Base-by-base conservation (phyloP, 2,888 invertebrate species). In the Megalurothrips usitatus region DNA sequence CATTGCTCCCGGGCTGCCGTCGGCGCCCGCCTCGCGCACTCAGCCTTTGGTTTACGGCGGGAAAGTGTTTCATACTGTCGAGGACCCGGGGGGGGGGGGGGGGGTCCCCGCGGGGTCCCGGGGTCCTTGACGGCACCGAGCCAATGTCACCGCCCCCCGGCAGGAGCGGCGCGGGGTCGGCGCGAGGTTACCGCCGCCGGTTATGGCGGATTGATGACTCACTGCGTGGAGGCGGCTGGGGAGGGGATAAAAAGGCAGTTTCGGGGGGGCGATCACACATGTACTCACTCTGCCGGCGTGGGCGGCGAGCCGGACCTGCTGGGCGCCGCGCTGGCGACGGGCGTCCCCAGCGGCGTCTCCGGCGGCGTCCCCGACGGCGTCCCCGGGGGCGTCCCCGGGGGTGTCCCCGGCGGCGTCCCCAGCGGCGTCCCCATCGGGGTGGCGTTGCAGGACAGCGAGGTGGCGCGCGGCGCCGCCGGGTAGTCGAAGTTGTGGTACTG, bases 401-500 rank as follows among this genome's bases (percentile, higher is more conserved):
- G 68, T 26, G 68, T 75, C 3, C 26, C 68, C 23, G 9, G 23
- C n/a, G 68, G 68, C 68, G 68, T 68, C n/a, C 23, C 68, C 68
- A 26, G 26, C 11, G 68, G 68, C 68, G 68, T 75, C 3, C 26
- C 68, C 68, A 26, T n/a, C 26, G 68, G 68, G 23, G 68, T 75
- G 68, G 68, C 68, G 68, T 26, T 75, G 68, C 68, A 75, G 23
- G 68, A 75, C 68, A n/a, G 23, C 68, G 68, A 75, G 23, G 68
- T 75, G 26, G 26, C 68, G 68, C 23, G 68, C 12, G 34, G 34
- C 3, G 68, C 23, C 8, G 68, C 23, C 68, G 68, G 12, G 68
- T 75, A 75, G 68, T 75, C 68, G 68, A 26, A 75, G 68, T 75
- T 75, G 68, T 75, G 68, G 68, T 75, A 75, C 68, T 75, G 68